Base-by-base conservation (phyloP, 2,797 vertebrate genomes). In the Loris lydekkerianus region DNA sequence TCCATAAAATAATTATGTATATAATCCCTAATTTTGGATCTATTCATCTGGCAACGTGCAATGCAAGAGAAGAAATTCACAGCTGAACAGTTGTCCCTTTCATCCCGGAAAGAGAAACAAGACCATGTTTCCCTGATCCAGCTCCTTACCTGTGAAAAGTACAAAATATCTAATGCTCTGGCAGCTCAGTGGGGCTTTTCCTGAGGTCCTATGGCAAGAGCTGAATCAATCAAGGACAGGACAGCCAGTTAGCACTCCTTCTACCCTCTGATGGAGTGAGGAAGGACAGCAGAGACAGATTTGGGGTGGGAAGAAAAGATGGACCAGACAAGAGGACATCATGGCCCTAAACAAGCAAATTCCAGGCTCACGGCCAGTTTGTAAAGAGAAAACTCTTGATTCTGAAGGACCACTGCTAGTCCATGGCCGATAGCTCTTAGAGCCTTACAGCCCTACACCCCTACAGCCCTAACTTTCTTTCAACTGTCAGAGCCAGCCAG, bases 111-210 rank as follows among this genome's bases (percentile, higher is more conserved):
- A 85, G n/a, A 60, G 27, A 60, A 84, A 94, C 6, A 95, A 83
- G 53, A 77, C 3, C 10, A 91, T 14, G 5, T 61, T 56, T 25
- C 40, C 18, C 23, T 72, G 31, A 86, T 27, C 58, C 34, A 83
- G 61, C 15, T 49, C 77, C 65, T 91, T 67, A 70, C 23, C 46
- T 77, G 27, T 65, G 53, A 49, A 31, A 82, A 65, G 4, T 73
- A 29, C 8, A 77, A 96, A 96, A 46, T 91, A 86, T n/a, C 46
- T 75, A 86, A 67, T 81, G 31, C 65, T 77, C 63, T 83, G 72
- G n/a, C 65, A 17, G 37, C 72, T 31, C 46, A 43, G 40, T 21
- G 27, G 34, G 40, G 11, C 20, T 70, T 27, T 89, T 82, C 34
- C 85, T 93, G 70, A 78, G 20, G 49, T 80, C 31, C 31, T 72